Conservation (phyloP, 1,140 invertebrate genomes). For the Heliconius nattereri region DNA sequence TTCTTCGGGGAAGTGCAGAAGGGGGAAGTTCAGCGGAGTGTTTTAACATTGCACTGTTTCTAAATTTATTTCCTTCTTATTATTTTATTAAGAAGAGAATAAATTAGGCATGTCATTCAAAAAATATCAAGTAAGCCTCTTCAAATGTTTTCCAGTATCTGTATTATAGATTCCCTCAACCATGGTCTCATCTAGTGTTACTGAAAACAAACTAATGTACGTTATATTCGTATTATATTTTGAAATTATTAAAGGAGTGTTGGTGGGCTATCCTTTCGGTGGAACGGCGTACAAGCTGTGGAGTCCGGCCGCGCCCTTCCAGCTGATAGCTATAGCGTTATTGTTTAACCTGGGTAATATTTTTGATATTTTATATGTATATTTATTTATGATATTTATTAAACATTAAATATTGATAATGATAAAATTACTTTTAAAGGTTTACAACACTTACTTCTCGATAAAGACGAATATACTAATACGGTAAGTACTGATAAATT, state of each 20-base stretch:
- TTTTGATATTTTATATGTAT: neutral
- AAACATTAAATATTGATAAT: too few species aligned
- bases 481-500: conserved; percentile 48
- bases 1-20: too few species aligned
- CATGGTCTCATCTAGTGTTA: neutral
- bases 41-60: too few species aligned
- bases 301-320: conserved; percentile 87
- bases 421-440: conserved; percentile 38
- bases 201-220: neutral
- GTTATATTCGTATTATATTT: neutral
- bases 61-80: too few species aligned
- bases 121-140: too few species aligned
- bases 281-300: conserved; percentile 87
- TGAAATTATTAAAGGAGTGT: conserved; percentile 83
- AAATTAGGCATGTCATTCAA: too few species aligned
- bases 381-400: too few species aligned
- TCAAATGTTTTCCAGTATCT: too few species aligned
- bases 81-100: too few species aligned
- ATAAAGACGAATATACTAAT: conserved; percentile 53
- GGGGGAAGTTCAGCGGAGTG: too few species aligned
- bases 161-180: too few species aligned
- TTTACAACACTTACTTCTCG: conserved; percentile 56
- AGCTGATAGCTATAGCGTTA: conserved; percentile 84
- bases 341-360: conserved; percentile 81
- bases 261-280: conserved; percentile 91